These are phyloP conservation scores for Polia nebulosa DNA, from an alignment of 2,888 invertebrate species.

Conservation along the genomic window DNA sequence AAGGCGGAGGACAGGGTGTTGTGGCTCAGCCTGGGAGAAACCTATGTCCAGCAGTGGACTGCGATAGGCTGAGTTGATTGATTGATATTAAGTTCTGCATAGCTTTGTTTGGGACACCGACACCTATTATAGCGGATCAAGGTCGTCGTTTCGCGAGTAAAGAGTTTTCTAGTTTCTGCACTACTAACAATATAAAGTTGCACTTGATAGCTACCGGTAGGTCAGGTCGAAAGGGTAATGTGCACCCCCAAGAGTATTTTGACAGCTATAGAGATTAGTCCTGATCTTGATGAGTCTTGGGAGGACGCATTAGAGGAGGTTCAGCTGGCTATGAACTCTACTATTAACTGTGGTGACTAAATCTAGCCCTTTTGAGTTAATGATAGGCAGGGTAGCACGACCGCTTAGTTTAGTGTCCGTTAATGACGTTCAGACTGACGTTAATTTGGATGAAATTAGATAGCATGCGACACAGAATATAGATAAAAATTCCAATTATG, in stretches of 20 bases:
- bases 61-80: too few species aligned
- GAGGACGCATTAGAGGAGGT: too few species aligned
- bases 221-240: slow-evolving; percentile 62
- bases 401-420: slow-evolving; percentile 7
- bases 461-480: slow-evolving; percentile 9
- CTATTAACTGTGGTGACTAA: too few species aligned
- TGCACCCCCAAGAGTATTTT: slow-evolving; percentile 23
- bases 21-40: too few species aligned
- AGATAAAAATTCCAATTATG: not conserved
- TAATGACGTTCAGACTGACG: not conserved
- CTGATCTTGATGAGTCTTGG: too few species aligned
- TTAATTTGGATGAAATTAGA: not conserved
- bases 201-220: too few species aligned
- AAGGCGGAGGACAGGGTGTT: too few species aligned
- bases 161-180: slow-evolving; percentile 55
- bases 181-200: slow-evolving; percentile 41
- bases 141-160: slow-evolving; percentile 19
- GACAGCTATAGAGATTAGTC: too few species aligned
- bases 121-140: slow-evolving; percentile 15
- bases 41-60: too few species aligned
- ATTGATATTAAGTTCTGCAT: too few species aligned
- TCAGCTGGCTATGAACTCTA: too few species aligned
- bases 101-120: slow-evolving; percentile 21
- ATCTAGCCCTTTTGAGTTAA: slow-evolving; percentile 20
- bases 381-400: slow-evolving; percentile 29